phyloP scores from a whole-genome alignment of 1,140 invertebrate species.

The Calliphora vicina region DNA sequence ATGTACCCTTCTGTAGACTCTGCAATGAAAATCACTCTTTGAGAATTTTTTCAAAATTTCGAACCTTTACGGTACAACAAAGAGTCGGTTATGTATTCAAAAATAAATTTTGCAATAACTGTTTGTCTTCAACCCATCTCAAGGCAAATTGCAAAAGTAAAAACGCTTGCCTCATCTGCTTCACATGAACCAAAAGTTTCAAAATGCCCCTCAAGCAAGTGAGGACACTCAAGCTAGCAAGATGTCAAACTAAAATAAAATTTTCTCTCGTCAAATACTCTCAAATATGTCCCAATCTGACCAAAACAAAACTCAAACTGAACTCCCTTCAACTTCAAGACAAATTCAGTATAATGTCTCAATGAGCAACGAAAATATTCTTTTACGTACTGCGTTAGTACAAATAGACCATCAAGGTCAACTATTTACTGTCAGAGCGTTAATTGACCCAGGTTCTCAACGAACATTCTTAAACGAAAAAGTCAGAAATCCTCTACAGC shows the following conservation, averaged over 20 bases:
- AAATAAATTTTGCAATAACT: conserved; percentile 13
- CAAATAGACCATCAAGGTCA: background rate
- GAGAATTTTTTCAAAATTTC: background rate
- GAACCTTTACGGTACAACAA: background rate
- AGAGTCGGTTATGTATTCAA: background rate
- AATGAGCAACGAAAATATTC: background rate
- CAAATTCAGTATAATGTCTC: too few species aligned
- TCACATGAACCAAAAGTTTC: background rate
- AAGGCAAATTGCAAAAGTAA: background rate
- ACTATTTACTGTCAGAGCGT: conserved; percentile 6
- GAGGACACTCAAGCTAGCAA: background rate
- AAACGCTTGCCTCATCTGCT: background rate
- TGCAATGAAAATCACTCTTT: background rate
- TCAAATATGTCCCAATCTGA: too few species aligned
- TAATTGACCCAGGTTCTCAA: conserved; percentile 10
- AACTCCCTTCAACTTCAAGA: too few species aligned
- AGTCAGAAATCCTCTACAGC: background rate
- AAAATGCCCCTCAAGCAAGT: background rate
- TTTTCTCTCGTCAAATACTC: too few species aligned
- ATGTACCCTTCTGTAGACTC: background rate
- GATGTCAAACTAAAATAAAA: too few species aligned
- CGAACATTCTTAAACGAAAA: background rate
- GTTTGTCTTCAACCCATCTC: background rate
- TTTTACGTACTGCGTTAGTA: background rate
- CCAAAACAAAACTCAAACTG: too few species aligned